Conservation (phyloP, 2,888 invertebrate species). For the Euproctis similis region DNA sequence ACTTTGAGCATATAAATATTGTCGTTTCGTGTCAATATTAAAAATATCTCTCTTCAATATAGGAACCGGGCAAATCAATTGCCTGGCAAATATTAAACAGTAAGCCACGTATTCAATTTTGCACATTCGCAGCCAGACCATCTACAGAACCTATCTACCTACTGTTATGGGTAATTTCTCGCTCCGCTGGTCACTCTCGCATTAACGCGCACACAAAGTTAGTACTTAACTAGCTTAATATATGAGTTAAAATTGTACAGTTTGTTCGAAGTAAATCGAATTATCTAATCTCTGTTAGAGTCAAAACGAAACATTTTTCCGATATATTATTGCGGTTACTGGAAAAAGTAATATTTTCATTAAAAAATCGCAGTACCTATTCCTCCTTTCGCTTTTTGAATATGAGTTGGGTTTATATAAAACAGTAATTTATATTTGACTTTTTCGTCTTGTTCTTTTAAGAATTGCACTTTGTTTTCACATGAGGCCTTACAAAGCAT, state of each 20-base stretch:
- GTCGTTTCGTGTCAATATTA: too few relatives aligned
- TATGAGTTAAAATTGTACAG: constrained; percentile 4
- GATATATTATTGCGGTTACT: constrained; percentile 14
- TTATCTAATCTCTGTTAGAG: constrained; percentile 23
- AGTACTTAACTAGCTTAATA: constrained; percentile 1
- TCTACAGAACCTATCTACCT: constrained; percentile 10
- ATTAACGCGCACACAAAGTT: constrained; percentile 5
- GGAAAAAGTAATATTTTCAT: constrained; percentile 6
- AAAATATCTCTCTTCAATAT: too few relatives aligned
- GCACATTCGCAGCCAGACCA: constrained; percentile 10
- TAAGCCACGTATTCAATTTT: constrained; percentile 4
- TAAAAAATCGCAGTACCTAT: too few relatives aligned
- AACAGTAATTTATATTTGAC: too few relatives aligned
- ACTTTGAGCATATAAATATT: too few relatives aligned
- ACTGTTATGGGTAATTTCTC: constrained; percentile 33
- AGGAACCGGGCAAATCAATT: too few relatives aligned
- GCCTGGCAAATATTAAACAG: too few relatives aligned
- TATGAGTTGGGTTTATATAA: too few relatives aligned
- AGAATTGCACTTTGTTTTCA: too few relatives aligned
- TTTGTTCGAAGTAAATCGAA: constrained; percentile 15
- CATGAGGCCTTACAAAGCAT: too few relatives aligned
- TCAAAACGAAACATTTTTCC: constrained; percentile 24
- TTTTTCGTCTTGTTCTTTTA: too few relatives aligned
- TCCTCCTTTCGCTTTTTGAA: too few relatives aligned
- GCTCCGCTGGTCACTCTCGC: constrained; percentile 31